Evolutionary conservation across 2,113 vertebrate species (phyloP), one percentile per base, ranked within the genome.

Genomic region (Stictonetta naevosa): DNA sequence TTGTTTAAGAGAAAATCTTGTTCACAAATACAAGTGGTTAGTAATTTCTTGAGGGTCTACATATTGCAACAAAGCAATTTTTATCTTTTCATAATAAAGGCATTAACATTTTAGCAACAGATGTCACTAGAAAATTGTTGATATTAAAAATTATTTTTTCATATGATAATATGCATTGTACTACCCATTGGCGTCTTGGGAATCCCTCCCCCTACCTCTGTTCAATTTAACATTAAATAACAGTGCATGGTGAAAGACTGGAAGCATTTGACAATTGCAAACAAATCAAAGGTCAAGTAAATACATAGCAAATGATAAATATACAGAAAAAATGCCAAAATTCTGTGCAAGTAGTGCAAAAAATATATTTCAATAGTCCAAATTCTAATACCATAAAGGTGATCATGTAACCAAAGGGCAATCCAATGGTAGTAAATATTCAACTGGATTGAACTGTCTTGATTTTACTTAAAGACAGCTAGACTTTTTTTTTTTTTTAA

Each of bases 161-260:
- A 1, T 67, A 64, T 18, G 40, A 92, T 2, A 26, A 63, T n/a
- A 95, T 67, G 66, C 25, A 81, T 29, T 72, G 44, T 26, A 77
- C 22, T 60, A 85, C n/a, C 36, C 85, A 44, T 3, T 55, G 34
- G 72, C 36, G 82, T 92, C 91, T 87, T 34, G 48, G 12, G 74
- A 33, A 56, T 33, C 64, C 72, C 66, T 52, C 42, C 10, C 13
- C 31, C 25, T 63, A 69, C 40, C 40, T 64, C 44, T 82, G 10
- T 44, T 87, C 60, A 81, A 19, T 63, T 95, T 89, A 95, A 90
- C 17, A 89, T 17, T 55, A 95, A 36, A 20, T 64, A 92, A 77
- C 6, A 77, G 13, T 34, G 14, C 31, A 60, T 28, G 13, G 62
- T 50, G 93, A 90, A 83, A 34, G 15, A 44, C 7, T 83, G 26